A percentile compares a stretch with the other conserved stretches of the same genome.
phyloP scores from a whole-genome alignment of 2,888 invertebrate genomes.

The Hedychridium roseum region DNA sequence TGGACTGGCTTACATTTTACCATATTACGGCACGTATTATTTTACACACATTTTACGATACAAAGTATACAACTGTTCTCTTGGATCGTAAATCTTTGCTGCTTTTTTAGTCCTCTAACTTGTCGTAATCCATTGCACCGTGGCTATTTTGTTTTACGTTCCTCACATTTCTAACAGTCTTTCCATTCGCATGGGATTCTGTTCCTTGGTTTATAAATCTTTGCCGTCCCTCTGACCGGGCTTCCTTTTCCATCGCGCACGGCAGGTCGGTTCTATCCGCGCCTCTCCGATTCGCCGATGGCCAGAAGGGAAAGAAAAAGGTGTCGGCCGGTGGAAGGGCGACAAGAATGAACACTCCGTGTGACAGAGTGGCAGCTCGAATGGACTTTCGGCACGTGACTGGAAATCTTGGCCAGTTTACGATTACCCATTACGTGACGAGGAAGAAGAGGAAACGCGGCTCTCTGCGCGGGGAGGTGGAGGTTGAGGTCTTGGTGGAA shows the following conservation, averaged over 20 bases:
- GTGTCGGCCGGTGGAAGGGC: neutral
- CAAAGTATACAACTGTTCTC: too few relatives aligned
- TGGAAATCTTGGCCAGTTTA: slow-evolving; percentile 49
- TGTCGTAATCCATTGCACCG: too few relatives aligned
- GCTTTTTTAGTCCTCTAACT: too few relatives aligned
- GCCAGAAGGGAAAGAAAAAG: neutral
- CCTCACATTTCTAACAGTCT: neutral
- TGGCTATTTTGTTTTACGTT: too few relatives aligned
- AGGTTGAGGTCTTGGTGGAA: neutral
- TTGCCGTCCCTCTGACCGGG: too few relatives aligned
- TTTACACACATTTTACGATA: too few relatives aligned
- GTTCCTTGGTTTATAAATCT: too few relatives aligned
- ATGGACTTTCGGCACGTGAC: slow-evolving; percentile 51
- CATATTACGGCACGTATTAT: too few relatives aligned
- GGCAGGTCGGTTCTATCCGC: neutral
- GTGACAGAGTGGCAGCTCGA: slow-evolving; percentile 40
- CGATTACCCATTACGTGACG: slow-evolving; percentile 51
- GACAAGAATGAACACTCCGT: slow-evolving; percentile 39
- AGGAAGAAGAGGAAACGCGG: slow-evolving; percentile 10
- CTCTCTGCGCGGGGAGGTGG: slow-evolving; percentile 5
- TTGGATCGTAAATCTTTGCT: too few relatives aligned
- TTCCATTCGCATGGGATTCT: neutral
- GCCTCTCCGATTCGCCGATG: slow-evolving; percentile 6
- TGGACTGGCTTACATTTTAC: too few relatives aligned
- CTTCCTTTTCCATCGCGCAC: neutral